Percentiles rank a stretch among this genome's conserved stretches.
Conservation (phyloP, 2,113 vertebrate genomes). For the Poicephalus gulielmi region DNA sequence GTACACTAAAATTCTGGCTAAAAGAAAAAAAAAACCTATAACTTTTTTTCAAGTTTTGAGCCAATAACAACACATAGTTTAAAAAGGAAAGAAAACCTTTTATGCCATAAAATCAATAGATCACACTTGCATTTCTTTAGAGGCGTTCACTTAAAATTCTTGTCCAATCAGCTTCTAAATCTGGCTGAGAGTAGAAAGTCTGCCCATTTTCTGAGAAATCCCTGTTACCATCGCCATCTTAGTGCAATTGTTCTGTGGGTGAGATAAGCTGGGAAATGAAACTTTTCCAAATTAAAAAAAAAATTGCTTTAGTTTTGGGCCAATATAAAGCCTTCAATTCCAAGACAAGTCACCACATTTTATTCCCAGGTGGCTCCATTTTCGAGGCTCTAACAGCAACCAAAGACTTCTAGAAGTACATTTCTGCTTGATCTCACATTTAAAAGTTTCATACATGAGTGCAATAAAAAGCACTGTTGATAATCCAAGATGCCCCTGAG, state of each 20-base stretch:
- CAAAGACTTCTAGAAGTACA: background rate
- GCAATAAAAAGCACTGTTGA: background rate
- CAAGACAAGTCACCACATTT: background rate
- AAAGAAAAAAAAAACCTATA: background rate
- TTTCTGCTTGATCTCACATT: background rate
- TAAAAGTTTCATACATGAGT: background rate
- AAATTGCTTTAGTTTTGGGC: background rate
- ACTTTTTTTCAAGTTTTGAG: conserved; percentile 31
- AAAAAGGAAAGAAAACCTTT: conserved; percentile 22
- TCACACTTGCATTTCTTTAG: background rate
- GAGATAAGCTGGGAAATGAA: background rate
- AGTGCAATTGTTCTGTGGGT: conserved; percentile 28
- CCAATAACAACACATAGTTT: conserved; percentile 1
- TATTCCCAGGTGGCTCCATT: background rate
- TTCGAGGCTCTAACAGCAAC: background rate
- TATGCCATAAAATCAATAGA: background rate
- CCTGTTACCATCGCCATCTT: background rate
- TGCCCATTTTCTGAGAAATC: conserved; percentile 18
- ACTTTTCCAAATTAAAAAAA: background rate
- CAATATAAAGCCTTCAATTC: background rate
- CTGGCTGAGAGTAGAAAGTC: background rate
- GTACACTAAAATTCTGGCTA: background rate
- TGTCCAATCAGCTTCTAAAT: background rate
- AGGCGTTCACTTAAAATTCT: background rate
- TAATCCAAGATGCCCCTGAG: background rate